A percentile compares a stretch with the other conserved stretches of the same genome.
Conservation (phyloP, 2,888 invertebrate species). For the Stenotaenia linearis region DNA sequence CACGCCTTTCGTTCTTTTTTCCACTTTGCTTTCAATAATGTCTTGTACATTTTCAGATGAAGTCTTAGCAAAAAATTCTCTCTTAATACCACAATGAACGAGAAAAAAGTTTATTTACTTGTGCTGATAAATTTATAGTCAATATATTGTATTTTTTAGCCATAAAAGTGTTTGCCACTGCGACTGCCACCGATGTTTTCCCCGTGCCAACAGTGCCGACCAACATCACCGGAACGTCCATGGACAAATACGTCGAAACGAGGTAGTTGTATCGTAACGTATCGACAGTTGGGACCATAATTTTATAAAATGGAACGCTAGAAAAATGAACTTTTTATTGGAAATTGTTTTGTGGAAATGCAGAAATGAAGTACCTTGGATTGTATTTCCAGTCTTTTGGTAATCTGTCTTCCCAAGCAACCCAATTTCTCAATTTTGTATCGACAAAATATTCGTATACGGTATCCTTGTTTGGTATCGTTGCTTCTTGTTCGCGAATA, state of each 20-base stretch:
- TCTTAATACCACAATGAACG: background rate
- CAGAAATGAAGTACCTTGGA: slow-evolving; percentile 51
- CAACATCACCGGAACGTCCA: slow-evolving; percentile 66
- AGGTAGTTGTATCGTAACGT: slow-evolving; percentile 75
- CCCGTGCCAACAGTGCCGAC: slow-evolving; percentile 78
- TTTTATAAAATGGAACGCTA: slow-evolving; percentile 72
- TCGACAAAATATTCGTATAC: slow-evolving; percentile 89
- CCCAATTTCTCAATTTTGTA: slow-evolving; percentile 60
- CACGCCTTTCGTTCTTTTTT: slow-evolving; percentile 79
- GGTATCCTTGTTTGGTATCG: slow-evolving; percentile 79
- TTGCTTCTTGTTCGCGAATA: slow-evolving; percentile 62
- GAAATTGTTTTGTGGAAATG: background rate
- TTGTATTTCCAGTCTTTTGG: slow-evolving; percentile 68
- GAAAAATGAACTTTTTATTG: background rate
- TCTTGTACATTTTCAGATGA: slow-evolving; percentile 78
- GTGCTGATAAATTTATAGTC: slow-evolving; percentile 80
- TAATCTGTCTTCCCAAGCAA: slow-evolving; percentile 73
- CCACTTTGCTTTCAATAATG: slow-evolving; percentile 75
- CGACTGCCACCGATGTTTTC: slow-evolving; percentile 71
- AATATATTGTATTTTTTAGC: slow-evolving; percentile 58
- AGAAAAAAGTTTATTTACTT: slow-evolving; percentile 47
- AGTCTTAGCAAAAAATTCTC: slow-evolving; percentile 53
- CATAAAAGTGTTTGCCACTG: slow-evolving; percentile 59
- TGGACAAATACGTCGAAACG: slow-evolving; percentile 59
- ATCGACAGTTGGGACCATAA: slow-evolving; percentile 81